Conservation (phyloP, 1,140 invertebrate genomes). For the Drosophila ambigua region DNA sequence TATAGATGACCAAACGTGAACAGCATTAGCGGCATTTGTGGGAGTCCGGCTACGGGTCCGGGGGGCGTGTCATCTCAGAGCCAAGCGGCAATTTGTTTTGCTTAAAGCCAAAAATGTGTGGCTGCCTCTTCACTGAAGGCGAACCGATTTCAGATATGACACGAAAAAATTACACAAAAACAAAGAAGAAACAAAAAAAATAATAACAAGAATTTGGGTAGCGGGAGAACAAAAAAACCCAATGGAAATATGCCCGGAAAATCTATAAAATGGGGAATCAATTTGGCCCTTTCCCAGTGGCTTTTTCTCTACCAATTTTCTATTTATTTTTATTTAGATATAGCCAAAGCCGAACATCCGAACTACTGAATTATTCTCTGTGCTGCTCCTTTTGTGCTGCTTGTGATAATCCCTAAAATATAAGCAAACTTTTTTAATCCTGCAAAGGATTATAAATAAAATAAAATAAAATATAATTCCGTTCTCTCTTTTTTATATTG, state of each 20-base stretch:
- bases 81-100: conserved; percentile 21
- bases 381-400: too few species aligned
- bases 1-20: conserved; percentile 39
- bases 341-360: too few species aligned
- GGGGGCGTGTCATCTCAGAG: background rate
- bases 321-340: too few species aligned
- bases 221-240: too few species aligned
- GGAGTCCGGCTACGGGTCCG: background rate
- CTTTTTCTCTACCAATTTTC: too few species aligned
- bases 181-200: conserved; percentile 12
- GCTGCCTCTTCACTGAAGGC: conserved; percentile 9
- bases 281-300: too few species aligned
- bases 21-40: conserved; percentile 33
- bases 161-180: conserved; percentile 30
- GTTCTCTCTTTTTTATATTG: too few species aligned
- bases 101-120: conserved; percentile 11
- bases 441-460: background rate
- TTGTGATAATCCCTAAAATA: background rate
- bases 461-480: too few species aligned
- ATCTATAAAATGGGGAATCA: too few species aligned
- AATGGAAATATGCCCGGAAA: too few species aligned
- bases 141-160: conserved; percentile 40
- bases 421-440: background rate
- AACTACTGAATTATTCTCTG: too few species aligned
- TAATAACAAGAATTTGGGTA: conserved; percentile 1